Percentiles rank a stretch among this genome's conserved stretches.
Evolutionary conservation across 2,113 vertebrate genomes (phyloP).

Genomic region (Stegostoma tigrinum): DNA sequence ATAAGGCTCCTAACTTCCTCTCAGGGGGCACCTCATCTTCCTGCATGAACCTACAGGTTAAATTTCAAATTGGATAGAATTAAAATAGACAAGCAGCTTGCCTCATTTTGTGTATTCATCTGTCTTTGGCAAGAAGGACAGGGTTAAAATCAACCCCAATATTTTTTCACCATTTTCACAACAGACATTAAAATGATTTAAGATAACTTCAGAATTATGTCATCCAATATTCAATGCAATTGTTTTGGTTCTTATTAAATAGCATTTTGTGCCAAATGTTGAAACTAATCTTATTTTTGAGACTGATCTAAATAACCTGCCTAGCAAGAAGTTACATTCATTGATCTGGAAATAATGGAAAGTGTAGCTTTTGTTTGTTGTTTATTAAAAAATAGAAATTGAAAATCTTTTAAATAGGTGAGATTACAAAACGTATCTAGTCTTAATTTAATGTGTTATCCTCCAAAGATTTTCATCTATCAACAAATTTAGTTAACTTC

Average conservation of each 20-base stretch:
- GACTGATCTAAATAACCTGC: not conserved
- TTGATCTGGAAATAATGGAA: not conserved
- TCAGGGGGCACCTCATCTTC: not conserved
- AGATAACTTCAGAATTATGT: not conserved
- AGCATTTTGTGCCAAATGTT: not conserved
- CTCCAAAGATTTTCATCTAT: conserved; percentile 17
- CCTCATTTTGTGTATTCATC: not conserved
- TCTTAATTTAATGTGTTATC: not conserved
- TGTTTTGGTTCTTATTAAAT: not conserved
- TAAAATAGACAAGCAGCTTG: not conserved
- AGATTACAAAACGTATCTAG: not conserved
- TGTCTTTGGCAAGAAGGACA: not conserved
- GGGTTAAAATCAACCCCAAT: not conserved
- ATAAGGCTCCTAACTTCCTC: not conserved
- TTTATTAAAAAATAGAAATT: not conserved
- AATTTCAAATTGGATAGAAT: not conserved
- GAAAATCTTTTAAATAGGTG: conserved; percentile 24
- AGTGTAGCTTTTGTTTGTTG: not conserved
- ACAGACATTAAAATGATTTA: not conserved
- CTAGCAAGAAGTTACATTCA: not conserved
- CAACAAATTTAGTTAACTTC: not conserved
- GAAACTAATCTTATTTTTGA: not conserved
- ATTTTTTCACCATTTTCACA: not conserved
- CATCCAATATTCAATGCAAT: not conserved
- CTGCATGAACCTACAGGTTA: not conserved